phyloP scores from a whole-genome alignment of 2,113 vertebrate species.

The Pelobates fuscus region DNA sequence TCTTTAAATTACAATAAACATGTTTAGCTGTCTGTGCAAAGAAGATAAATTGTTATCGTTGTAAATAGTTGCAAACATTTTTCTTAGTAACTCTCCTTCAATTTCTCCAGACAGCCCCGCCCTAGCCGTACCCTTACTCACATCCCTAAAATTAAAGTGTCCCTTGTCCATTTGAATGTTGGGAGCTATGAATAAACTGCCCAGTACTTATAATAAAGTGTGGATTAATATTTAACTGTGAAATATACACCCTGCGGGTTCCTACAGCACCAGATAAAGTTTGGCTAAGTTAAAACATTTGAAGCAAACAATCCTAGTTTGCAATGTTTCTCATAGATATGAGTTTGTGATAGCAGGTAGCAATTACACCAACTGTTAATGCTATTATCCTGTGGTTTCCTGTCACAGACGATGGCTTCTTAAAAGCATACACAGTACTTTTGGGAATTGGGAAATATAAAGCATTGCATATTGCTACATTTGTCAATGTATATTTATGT shows the following conservation, averaged over 20 bases:
- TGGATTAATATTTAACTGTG: background rate
- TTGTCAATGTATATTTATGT: background rate
- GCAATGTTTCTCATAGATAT: background rate
- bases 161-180: too few relatives aligned
- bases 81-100: too few relatives aligned
- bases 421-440: rapidly evolving
- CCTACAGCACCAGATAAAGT: slow-evolving; percentile 9
- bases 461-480: background rate
- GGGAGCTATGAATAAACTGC: too few relatives aligned
- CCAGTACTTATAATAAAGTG: slow-evolving; percentile 2
- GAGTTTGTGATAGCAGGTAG: background rate
- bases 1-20: too few relatives aligned
- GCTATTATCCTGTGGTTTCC: slow-evolving; percentile 9
- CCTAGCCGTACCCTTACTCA: too few relatives aligned
- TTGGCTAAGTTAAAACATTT: background rate
- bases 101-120: too few relatives aligned
- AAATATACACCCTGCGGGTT: background rate
- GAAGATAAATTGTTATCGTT: too few relatives aligned
- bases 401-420: background rate
- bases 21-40: too few relatives aligned
- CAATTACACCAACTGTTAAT: background rate
- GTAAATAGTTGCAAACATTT: too few relatives aligned
- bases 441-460: background rate
- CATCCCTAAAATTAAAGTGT: too few relatives aligned
- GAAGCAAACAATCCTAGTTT: background rate